These are phyloP conservation scores for Malthinus flaveolus DNA, from an alignment of 2,888 invertebrate genomes.

Conservation along the genomic window DNA sequence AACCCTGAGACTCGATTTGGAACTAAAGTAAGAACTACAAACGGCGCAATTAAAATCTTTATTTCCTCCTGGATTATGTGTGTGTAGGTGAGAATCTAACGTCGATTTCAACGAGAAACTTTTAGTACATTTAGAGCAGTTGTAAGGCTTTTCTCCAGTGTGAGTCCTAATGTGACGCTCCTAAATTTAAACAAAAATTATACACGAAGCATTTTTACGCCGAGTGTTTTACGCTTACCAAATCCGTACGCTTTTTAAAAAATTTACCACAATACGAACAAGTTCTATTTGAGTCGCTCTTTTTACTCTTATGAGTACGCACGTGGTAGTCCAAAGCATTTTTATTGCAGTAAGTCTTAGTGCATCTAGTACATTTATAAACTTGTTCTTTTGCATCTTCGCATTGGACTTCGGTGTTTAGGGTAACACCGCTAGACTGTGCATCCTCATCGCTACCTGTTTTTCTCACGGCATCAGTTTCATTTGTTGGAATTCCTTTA, in stretches of 20 bases:
- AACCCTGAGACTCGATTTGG: conserved; percentile 67
- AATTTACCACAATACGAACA: conserved; percentile 64
- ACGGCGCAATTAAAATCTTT: conserved; percentile 65
- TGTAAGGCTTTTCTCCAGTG: conserved; percentile 70
- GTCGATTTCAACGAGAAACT: conserved; percentile 69
- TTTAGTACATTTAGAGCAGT: conserved; percentile 58
- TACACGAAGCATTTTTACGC: neutral
- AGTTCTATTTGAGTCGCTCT: conserved; percentile 52
- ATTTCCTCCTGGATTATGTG: conserved; percentile 58
- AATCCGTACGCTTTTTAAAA: conserved; percentile 70
- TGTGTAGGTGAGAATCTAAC: conserved; percentile 63
- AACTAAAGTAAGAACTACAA: conserved; percentile 65
- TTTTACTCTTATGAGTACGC: conserved; percentile 42
- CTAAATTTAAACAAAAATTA: conserved; percentile 34
- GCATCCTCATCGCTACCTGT: neutral
- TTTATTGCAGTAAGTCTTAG: conserved; percentile 25
- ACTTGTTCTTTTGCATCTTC: neutral
- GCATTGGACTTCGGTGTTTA: neutral
- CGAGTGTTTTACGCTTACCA: conserved; percentile 46
- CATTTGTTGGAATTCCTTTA: neutral
- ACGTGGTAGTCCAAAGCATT: conserved; percentile 23
- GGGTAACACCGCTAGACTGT: too few species aligned
- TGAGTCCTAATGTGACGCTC: conserved; percentile 68
- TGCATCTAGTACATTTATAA: conserved; percentile 24
- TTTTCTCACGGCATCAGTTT: neutral